A percentile compares a stretch with the other conserved stretches of the same genome.
These are phyloP conservation scores for Macrostomum cliftonense DNA, from an alignment of 2,888 invertebrate genomes.

Conservation along the genomic window DNA sequence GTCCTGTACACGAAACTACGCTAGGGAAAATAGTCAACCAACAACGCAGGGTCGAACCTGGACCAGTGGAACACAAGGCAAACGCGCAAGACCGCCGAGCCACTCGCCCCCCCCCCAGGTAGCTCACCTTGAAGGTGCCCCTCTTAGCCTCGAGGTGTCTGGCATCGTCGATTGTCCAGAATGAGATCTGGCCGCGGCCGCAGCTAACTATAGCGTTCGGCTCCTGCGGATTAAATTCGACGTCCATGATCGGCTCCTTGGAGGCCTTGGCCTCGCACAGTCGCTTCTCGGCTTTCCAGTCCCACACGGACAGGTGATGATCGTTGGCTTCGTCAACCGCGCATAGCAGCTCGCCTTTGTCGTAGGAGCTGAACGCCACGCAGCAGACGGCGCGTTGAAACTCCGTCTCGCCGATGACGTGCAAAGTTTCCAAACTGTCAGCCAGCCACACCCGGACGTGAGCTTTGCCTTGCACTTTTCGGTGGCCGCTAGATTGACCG, in stretches of 20 bases:
- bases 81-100: no score
- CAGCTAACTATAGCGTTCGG: constrained; percentile 67
- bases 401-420: constrained; percentile 60
- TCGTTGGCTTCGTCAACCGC: constrained; percentile 73
- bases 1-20: no score
- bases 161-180: constrained; percentile 69
- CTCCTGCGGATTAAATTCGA: constrained; percentile 75
- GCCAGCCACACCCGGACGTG: constrained; percentile 85
- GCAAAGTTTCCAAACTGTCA: constrained; percentile 64
- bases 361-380: constrained; percentile 53
- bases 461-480: constrained; percentile 59
- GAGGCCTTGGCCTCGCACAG: constrained; percentile 80
- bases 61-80: no score
- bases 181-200: constrained; percentile 71
- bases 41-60: no score
- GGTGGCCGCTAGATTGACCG: constrained; percentile 69
- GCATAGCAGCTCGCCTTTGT: constrained; percentile 60
- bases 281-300: constrained; percentile 68
- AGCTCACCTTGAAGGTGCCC: constrained; percentile 61
- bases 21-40: no score
- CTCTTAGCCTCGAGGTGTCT: constrained; percentile 57
- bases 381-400: constrained; percentile 67
- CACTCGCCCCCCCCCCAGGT: no score
- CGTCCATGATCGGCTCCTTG: constrained; percentile 69
- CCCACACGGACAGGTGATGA: constrained; percentile 75